Evolutionary conservation across 2,888 invertebrate genomes (phyloP).

Genomic region (Drosophila nr. perissopoda): DNA sequence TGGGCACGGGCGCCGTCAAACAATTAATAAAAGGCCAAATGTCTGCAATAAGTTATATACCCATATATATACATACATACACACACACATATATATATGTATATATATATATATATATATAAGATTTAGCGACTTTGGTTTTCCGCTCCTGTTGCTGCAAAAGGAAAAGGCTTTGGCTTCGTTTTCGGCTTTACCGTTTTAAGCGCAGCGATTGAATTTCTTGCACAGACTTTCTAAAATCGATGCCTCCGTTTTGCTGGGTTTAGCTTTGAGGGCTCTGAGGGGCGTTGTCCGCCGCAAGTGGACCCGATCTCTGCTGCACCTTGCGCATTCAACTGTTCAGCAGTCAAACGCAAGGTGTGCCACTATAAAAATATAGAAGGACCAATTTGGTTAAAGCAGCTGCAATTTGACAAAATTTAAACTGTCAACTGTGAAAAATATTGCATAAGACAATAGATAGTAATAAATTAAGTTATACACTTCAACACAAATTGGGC

Average conservation of each 20-base stretch:
- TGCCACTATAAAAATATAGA: conserved; percentile 47
- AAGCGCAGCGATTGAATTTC: conserved; percentile 56
- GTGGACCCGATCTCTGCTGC: conserved; percentile 44
- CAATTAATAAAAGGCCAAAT: conserved; percentile 80
- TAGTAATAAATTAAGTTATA: not conserved
- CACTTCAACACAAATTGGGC: not conserved
- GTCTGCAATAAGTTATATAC: conserved; percentile 79
- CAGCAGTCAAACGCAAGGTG: conserved; percentile 45
- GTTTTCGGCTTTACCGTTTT: conserved; percentile 64
- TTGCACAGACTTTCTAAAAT: conserved; percentile 66
- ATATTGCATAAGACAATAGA: conserved; percentile 5
- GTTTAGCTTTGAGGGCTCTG: conserved; percentile 50
- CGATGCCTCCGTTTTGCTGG: conserved; percentile 66
- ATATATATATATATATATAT: conserved; percentile 45
- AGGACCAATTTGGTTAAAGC: conserved; percentile 12
- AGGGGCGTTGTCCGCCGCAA: conserved; percentile 65
- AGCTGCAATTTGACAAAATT: conserved; percentile 24
- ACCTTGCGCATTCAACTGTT: conserved; percentile 55
- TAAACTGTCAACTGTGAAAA: not conserved
- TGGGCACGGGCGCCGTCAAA: conserved; percentile 82
- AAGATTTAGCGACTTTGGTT: conserved; percentile 37
- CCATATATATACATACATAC: conserved; percentile 31
- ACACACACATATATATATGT: conserved; percentile 42
- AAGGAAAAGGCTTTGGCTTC: conserved; percentile 67
- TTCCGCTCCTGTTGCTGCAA: conserved; percentile 50